Evolutionary conservation across 2,113 vertebrate genomes (phyloP), one percentile per base, ranked within the genome.

Genomic region (Sinosuthora webbiana): DNA sequence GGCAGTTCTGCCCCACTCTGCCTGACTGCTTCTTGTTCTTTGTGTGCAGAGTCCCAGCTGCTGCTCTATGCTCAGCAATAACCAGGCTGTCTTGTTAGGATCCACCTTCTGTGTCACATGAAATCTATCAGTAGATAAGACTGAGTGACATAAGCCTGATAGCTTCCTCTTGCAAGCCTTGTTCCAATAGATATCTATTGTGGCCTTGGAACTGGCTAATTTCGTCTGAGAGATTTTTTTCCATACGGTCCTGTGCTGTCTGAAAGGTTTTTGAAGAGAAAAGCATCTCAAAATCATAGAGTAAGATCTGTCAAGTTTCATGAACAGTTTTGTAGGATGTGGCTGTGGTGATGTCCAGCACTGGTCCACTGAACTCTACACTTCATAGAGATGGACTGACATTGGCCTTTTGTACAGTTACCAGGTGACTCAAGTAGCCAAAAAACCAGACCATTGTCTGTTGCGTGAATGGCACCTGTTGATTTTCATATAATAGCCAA

Each of bases 61-160:
- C 69, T 68, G 45, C 39, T 68, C 53, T 25, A 0, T 10, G 16
- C 3, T 1, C 28, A n/a, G 62, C 3, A 0, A 27, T 55, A 2
- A 0, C 17, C n/a, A 68, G 39, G 55, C 47, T 68, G 42, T 55
- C 55, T 56, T 56, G 35, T 27, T 27, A 19, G 47, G 70, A 49
- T 35, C 31, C 31, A 35, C 22, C n/a, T 35, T 76, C 42, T 69
- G 5, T 42, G 49, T 19, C 55, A 27, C 17, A 10, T 22, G 25
- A 47, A n/a, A 41, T 47, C 17, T 21, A 22, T 42, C 55, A 47
- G 14, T 13, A 42, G 41, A 7, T 55, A 55, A 62, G 22, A 49
- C 12, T 19, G 24, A 28, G 47, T 60, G 41, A 41, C 63, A 41
- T 55, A 42, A 23, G 41, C 35, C 70, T 68, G n/a, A 22, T 9